Conservation (phyloP, 2,888 invertebrate species). For the Auanema sp. region DNA sequence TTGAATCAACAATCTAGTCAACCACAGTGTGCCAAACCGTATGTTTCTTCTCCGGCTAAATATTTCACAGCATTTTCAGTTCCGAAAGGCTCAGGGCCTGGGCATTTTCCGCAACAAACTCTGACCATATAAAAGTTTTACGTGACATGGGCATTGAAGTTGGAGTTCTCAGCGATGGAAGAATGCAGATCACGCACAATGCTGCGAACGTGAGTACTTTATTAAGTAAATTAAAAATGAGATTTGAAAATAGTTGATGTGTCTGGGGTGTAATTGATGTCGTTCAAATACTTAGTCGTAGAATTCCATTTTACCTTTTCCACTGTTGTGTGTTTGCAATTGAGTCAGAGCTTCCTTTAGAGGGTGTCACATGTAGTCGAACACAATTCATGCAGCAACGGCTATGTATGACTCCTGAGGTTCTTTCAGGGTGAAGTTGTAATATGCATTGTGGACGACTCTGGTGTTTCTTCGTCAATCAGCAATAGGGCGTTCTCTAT, state of each 20-base stretch:
- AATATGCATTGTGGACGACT: slow-evolving; percentile 38
- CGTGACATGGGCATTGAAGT: slow-evolving; percentile 93
- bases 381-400: no score
- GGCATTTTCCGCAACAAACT: slow-evolving; percentile 76
- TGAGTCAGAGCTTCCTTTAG: background rate
- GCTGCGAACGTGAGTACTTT: slow-evolving; percentile 74
- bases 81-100: slow-evolving; percentile 64
- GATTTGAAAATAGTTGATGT: background rate
- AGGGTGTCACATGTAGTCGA: background rate
- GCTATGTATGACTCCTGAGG: no score
- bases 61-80: slow-evolving; percentile 31
- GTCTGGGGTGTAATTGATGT: background rate
- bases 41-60: slow-evolving; percentile 8
- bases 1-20: slow-evolving; percentile 3
- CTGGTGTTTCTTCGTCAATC: slow-evolving; percentile 8
- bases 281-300: background rate
- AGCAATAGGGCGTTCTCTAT: slow-evolving; percentile 1
- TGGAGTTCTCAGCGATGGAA: slow-evolving; percentile 82
- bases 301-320: background rate
- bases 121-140: slow-evolving; percentile 82
- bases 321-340: background rate
- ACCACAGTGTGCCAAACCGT: slow-evolving; percentile 33
- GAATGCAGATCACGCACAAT: slow-evolving; percentile 84
- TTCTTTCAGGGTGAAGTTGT: slow-evolving; percentile 41
- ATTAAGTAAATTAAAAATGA: background rate